These are phyloP conservation scores for Myotis davidii DNA, from an alignment of 2,113 vertebrate species.

Conservation along the genomic window DNA sequence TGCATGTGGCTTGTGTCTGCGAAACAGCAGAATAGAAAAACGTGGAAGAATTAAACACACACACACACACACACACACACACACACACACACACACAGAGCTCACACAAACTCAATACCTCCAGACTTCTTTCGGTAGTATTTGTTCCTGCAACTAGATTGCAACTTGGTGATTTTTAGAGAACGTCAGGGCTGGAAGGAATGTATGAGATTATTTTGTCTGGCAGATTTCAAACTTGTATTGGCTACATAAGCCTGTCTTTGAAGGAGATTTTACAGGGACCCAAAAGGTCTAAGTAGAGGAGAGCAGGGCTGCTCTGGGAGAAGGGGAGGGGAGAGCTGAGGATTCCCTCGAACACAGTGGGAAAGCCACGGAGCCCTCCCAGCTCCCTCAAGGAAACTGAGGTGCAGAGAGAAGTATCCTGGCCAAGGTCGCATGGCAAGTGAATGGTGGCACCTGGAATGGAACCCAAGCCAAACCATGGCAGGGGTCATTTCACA, in stretches of 20 bases:
- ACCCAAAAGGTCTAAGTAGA: background rate
- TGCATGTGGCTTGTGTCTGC: conserved; percentile 44
- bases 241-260: background rate
- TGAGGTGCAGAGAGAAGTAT: background rate
- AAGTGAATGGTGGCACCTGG: too few species aligned
- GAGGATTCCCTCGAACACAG: background rate
- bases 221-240: background rate
- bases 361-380: background rate
- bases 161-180: background rate
- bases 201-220: background rate
- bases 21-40: background rate
- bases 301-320: background rate
- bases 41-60: background rate
- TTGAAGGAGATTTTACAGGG: conserved; percentile 39
- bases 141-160: background rate
- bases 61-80: too few species aligned
- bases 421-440: background rate
- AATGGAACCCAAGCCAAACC: background rate
- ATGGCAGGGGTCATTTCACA: background rate
- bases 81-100: background rate
- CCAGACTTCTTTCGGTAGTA: background rate
- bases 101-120: background rate
- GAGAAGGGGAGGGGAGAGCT: background rate
- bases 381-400: background rate
- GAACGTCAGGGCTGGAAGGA: background rate